Evolutionary conservation across 2,888 invertebrate genomes (phyloP), one percentile per base, ranked within the genome.

Genomic region (Theretra japonica): DNA sequence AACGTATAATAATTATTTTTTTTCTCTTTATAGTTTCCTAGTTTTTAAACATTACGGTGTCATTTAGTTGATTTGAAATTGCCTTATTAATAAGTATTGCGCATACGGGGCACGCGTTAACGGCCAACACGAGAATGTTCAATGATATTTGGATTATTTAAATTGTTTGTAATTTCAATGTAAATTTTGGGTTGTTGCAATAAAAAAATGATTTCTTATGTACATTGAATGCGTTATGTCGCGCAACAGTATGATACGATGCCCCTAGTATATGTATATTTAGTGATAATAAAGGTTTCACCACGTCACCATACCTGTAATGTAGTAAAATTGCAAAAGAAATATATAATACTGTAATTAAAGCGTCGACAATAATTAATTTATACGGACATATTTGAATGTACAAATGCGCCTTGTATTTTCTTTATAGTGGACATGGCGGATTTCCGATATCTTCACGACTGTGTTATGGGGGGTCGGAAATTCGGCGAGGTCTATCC

Each of bases 171-270:
- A n/a, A 65, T 65, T n/a, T 41, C 86, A 86, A 82, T 89, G 89
- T 90, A 89, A 83, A 90, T 90, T 90, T 93, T 92, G 94, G 94
- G 94, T 90, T 85, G 94, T 91, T 94, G 94, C 94, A 94, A 94
- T 94, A 94, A 92, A 88, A 86, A 79, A 81, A 81, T 62, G 58
- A 19, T 76, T 77, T 53, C 53, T n/a, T 80, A 85, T 80, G 83
- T 84, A 82, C 85, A 84, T 87, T 83, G 85, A 86, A 88, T 86
- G 86, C 84, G 89, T 86, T 87, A 88, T 86, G 83, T 82, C 78
- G 82, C 81, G 82, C 82, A 83, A 80, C 81, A 84, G 83, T 82
- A 83, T 82, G 84, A 80, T 80, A 84, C 77, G 74, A 74, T 87
- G 88, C 88, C 89, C 88, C 88, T 80, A 84, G 85, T 88, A 83